Evolutionary conservation across 2,797 vertebrate species (phyloP), one percentile per base, ranked within the genome.

Genomic region (Sternarchorhynchus goeldii): DNA sequence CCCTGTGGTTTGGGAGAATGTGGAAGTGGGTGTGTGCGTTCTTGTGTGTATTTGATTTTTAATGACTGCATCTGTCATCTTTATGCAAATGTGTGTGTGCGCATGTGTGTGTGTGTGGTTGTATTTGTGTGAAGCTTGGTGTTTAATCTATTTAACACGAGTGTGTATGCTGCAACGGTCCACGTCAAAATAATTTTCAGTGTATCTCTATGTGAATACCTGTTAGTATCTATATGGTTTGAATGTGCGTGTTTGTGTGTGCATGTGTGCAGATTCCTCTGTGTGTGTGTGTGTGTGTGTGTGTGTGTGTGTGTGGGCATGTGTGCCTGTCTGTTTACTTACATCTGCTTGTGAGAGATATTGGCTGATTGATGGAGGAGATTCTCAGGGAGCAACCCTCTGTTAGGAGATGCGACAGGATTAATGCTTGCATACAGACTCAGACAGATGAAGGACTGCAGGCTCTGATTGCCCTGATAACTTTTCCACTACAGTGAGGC

Each of bases 341-440:
- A 32, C 76, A 77, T 76, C 78, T 82, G 68, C 50, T 76, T 29
- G 77, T 65, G 74, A 59, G 64, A 74, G 72, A 85, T 85, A 80
- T 80, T 74, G 77, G 60, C 74, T 85, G 86, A 86, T 81, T 85
- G 82, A 87, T 86, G 63, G 71, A 18, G 69, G 56, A 80, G 81
- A 82, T 83, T 75, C 32, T 75, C 17, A 5, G 64, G 59, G 66
- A 76, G 25, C 72, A 71, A 74, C 70, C 50, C 78, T 29, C 77
- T 69, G 80, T 71, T 55, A 60, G 58, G 71, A 76, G 80, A 81
- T 78, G 81, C 53, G 76, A 77, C 78, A 36, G 81, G 80, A 86
- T 86, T 86, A 77, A 85, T 84, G 81, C 60, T 82, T 73, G 69
- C 81, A 81, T 82, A 75, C 65, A 78, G 77, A 67, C 78, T 64